These are phyloP conservation scores for Zapornia atra DNA, from an alignment of 2,113 vertebrate species.

Conservation along the genomic window DNA sequence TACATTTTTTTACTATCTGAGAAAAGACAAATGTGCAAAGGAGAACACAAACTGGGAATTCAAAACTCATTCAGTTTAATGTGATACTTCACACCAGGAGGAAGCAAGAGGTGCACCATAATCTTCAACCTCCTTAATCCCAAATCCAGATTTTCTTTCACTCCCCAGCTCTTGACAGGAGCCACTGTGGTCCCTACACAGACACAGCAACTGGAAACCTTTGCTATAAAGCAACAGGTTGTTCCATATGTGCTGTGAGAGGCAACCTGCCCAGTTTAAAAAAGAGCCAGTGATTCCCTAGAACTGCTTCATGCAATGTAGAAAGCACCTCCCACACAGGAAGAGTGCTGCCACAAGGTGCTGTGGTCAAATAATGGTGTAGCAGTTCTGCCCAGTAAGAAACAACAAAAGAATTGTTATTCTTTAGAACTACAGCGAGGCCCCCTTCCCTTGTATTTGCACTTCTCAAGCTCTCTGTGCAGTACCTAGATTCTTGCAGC, in stretches of 20 bases:
- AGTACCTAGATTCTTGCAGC: background rate
- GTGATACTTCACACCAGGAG: background rate
- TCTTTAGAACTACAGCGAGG: background rate
- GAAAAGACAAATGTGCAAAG: background rate
- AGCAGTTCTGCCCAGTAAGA: background rate
- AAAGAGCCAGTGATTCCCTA: background rate
- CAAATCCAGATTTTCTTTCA: background rate
- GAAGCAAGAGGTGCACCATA: background rate
- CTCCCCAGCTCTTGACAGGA: background rate
- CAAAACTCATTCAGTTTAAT: background rate
- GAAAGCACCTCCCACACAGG: fast-evolving
- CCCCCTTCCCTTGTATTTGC: background rate
- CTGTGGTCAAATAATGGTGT: background rate
- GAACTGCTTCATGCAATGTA: background rate
- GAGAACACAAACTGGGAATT: background rate
- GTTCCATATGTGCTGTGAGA: background rate
- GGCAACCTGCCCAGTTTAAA: background rate
- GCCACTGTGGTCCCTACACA: background rate
- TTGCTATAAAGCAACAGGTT: background rate
- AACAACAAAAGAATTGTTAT: background rate
- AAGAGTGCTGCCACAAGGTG: background rate
- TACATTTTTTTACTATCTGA: background rate
- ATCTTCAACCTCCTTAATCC: background rate
- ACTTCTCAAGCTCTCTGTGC: background rate
- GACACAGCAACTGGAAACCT: background rate